Conservation (phyloP, 1,140 invertebrate genomes). For the Pantala flavescens region DNA sequence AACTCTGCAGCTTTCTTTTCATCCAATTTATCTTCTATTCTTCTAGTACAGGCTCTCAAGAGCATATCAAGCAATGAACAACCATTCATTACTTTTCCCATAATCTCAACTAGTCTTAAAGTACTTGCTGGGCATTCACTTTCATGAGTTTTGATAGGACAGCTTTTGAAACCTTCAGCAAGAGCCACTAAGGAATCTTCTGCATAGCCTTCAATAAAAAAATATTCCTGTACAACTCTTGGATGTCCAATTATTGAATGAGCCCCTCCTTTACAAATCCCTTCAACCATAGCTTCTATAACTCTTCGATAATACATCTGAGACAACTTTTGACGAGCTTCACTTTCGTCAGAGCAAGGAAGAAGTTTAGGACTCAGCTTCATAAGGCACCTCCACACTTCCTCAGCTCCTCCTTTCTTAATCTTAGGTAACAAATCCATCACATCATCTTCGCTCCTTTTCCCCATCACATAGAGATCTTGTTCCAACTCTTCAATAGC, state of each 20-base stretch:
- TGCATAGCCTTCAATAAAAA: background rate
- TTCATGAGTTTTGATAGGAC: background rate
- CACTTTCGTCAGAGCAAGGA: background rate
- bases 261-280: background rate
- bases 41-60: background rate
- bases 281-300: background rate
- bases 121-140: background rate
- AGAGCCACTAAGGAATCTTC: background rate
- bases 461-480: background rate
- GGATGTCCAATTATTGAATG: background rate
- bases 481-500: background rate
- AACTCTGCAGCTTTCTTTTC: background rate
- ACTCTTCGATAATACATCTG: background rate
- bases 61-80: background rate
- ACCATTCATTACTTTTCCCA: background rate
- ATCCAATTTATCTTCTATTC: background rate
- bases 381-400: background rate
- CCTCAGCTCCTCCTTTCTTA: background rate
- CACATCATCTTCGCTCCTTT: background rate
- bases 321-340: background rate
- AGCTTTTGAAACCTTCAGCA: background rate
- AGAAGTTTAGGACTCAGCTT: background rate
- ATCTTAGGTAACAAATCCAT: background rate
- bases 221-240: background rate
- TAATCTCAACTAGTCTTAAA: background rate